A percentile compares a stretch with the other conserved stretches of the same genome.
Evolutionary conservation across 1,140 invertebrate genomes (phyloP).

Genomic region (Cheumatopsyche charites): DNA sequence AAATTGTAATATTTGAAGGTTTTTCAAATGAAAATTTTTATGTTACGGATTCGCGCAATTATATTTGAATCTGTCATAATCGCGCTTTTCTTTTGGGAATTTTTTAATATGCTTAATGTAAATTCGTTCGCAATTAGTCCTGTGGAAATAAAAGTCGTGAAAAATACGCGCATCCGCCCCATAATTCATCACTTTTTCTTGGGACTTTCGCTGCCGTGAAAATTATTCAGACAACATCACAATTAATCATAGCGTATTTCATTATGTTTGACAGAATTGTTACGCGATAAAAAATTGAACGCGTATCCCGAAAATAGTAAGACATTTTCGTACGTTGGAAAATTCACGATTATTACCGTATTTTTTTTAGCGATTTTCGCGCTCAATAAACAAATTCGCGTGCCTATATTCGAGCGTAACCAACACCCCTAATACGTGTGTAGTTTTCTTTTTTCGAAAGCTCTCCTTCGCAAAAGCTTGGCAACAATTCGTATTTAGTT

Average conservation of each 20-base stretch:
- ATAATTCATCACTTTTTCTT: conserved; percentile 17
- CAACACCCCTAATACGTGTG: too few species aligned
- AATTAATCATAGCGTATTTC: conserved; percentile 19
- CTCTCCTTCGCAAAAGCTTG: background rate
- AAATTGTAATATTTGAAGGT: too few species aligned
- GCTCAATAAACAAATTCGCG: background rate
- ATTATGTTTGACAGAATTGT: conserved; percentile 15
- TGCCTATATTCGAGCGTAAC: too few species aligned
- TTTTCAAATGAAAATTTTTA: too few species aligned
- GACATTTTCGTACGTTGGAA: background rate
- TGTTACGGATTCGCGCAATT: too few species aligned
- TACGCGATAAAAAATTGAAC: background rate
- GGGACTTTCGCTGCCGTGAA: background rate
- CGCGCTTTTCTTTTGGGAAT: too few species aligned
- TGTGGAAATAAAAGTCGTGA: too few species aligned
- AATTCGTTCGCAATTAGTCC: too few species aligned
- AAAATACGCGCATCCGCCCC: background rate
- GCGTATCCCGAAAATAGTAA: background rate
- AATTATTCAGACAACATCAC: conserved; percentile 18
- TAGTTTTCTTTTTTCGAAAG: background rate
- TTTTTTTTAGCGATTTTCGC: too few species aligned
- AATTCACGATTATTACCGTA: too few species aligned
- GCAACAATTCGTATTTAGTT: conserved; percentile 15
- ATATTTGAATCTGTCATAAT: too few species aligned
- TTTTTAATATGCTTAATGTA: too few species aligned